Evolutionary conservation across 2,797 vertebrate genomes (phyloP), one percentile per base, ranked within the genome.

Genomic region (Xyrichtys novacula): DNA sequence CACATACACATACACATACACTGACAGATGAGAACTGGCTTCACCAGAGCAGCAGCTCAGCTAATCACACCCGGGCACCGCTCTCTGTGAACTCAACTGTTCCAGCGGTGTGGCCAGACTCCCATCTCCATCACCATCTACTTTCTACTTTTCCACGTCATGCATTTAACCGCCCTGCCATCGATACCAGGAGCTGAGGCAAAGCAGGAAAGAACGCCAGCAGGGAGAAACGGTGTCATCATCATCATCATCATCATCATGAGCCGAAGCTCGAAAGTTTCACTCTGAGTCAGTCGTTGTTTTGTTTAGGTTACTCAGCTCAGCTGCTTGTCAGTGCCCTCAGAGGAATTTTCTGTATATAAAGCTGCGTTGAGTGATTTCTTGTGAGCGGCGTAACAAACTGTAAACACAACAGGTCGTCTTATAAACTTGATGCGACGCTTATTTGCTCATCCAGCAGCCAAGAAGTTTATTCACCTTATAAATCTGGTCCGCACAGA

Each of bases 81-180:
- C 7, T 63, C 69, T 65, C 64, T 48, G 82, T 92, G 88, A 91
- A 85, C 88, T 93, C 92, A 93, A 84, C 83, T 87, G 82, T 92
- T 94, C 93, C 92, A 89, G 66, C 26, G 57, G 40, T 32, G 69
- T 32, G 57, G 89, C 92, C 91, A 92, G 87, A 74, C 83, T 88
- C 79, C 62, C 85, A 85, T 89, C 85, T 83, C 81, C 74, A 82
- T 75, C 75, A 57, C 52, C 82, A 76, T 81, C 77, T 70, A 83
- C 80, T 79, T 28, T 74, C 85, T 70, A 52, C 52, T 50, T 38
- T 32, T 42, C 36, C 8, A 28, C 63, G 44, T 70, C 83, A 50
- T 10, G 43, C 22, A 22, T 23, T 50, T 43, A 25, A 53, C 67
- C 14, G 31, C 74, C 80, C 73, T 71, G 71, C 62, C 60, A 67